Base-by-base conservation (phyloP, 1,140 invertebrate species). In the Bemisia tabaci region DNA sequence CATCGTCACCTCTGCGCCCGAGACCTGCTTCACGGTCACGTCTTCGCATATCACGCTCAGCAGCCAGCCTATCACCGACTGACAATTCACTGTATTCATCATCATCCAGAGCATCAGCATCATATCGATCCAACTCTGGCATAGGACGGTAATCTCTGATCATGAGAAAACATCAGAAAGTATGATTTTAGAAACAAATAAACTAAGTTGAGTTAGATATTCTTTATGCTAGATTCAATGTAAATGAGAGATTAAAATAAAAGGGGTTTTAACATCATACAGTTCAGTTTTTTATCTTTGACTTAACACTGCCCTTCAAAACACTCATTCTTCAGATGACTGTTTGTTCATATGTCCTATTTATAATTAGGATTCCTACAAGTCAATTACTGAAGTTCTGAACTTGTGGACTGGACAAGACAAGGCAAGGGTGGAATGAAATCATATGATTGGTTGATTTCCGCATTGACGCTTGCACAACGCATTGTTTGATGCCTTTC, bases 121-220 rank as follows among this genome's bases (percentile, higher is more conserved):
- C 95, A 79, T 98, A 98, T 26, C 85, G 84, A 81, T 99, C 97
- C 71, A 99, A 77, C 65, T 88, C 94, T 65, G 96, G 92, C 85
- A 98, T 96, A 0, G 91, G 84, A 2, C 93, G 92, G 79, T 99
- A 99, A 80, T 99, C 97, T 69, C 93, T 95, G 75, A 9, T 60
- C 2, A 62, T 58, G 11, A 68, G 33, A 66, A 62, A 48, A 63
- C 66, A 69, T 48, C n/a, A n/a, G n/a, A n/a, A n/a, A n/a, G 39
- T 17, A 23, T 58, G 27, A 66, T 61, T 26, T 61, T 68, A 64
- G 61, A 23, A 68, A 58, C 24, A 62, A 63, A 68, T 12, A 62
- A 68, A 66, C 68, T 64, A 58, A 63, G 66, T 65, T 68, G 64
- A 63, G 60, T 63, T 27, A 63, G 27, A 64, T 61, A 58, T 61